Percentiles rank a stretch among this genome's conserved stretches.
Evolutionary conservation across 2,888 invertebrate genomes (phyloP).

Genomic region (Hipparchia sbordonii): DNA sequence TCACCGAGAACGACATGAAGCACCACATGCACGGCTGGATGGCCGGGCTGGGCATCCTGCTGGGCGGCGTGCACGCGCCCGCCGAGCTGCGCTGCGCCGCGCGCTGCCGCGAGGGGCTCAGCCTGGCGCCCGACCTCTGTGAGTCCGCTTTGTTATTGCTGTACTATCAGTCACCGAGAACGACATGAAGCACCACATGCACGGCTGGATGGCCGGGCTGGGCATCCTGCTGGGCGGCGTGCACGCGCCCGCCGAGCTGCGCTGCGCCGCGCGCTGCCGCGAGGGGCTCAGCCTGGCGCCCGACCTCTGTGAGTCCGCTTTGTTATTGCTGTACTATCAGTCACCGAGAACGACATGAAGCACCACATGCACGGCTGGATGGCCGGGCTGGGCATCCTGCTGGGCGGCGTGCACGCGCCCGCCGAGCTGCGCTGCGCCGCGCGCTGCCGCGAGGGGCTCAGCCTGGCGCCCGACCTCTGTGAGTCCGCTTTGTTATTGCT

Average conservation of each 20-base stretch:
- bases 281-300: conserved; percentile 87
- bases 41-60: conserved; percentile 92
- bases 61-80: conserved; percentile 88
- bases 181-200: conserved; percentile 94
- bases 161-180: conserved; percentile 94
- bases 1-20: conserved; percentile 94
- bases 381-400: conserved; percentile 92
- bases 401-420: conserved; percentile 88
- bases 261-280: conserved; percentile 91
- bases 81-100: conserved; percentile 90
- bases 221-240: conserved; percentile 89
- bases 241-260: conserved; percentile 88
- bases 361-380: conserved; percentile 95
- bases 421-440: conserved; percentile 90
- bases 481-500: conserved; percentile 68
- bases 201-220: conserved; percentile 95
- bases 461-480: conserved; percentile 80
- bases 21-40: conserved; percentile 95
- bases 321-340: too few species aligned
- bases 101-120: conserved; percentile 91
- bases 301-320: conserved; percentile 80
- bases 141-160: conserved; percentile 68
- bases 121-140: conserved; percentile 80
- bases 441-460: conserved; percentile 91
- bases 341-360: conserved; percentile 94